Base-by-base conservation (phyloP, 2,797 vertebrate genomes). In the Gymnothorax javanicus region DNA sequence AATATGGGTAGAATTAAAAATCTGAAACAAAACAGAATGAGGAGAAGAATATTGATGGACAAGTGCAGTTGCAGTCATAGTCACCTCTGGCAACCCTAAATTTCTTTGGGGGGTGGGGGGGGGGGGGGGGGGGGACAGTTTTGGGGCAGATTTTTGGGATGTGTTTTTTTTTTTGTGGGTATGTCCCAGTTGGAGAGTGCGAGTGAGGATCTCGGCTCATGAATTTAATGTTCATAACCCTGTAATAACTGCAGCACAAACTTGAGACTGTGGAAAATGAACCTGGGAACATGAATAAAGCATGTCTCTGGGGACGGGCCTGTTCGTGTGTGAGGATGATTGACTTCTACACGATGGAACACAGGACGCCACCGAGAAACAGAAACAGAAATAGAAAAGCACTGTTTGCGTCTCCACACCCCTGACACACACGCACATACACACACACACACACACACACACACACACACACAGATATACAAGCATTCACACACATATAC, bases 271-370 rank as follows among this genome's bases (percentile, higher is more conserved):
- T 93, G 93, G 92, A 96, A 95, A 95, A 95, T 95, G 95, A 94
- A 95, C 94, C 94, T 94, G 94, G 20, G 95, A 93, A 95, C 94
- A 95, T 94, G 94, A 96, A 96, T 96, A 95, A 95, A 91, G 92
- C 86, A 95, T 94, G 94, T 94, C 92, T 91, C 94, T 20, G 25
- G 93, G 94, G 94, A 93, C 92, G 87, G 90, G 89, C 87, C 94
- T 93, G 92, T 94, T 95, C 94, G 94, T 95, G 94, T 94, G 92
- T 95, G 94, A 93, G 90, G 93, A 94, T 95, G 96, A 95, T 95
- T 94, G 95, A 96, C 94, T 96, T 92, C 92, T 94, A 92, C 91
- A 94, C 93, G 94, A 95, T 92, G 93, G 94, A 94, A 93, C 92
- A 93, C 93, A 94, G 95, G 94, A 15, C 91, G 92, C 95, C 93